Evolutionary conservation across 2,113 vertebrate genomes (phyloP), one percentile per base, ranked within the genome.

Genomic region (Bagarius yarrelli): DNA sequence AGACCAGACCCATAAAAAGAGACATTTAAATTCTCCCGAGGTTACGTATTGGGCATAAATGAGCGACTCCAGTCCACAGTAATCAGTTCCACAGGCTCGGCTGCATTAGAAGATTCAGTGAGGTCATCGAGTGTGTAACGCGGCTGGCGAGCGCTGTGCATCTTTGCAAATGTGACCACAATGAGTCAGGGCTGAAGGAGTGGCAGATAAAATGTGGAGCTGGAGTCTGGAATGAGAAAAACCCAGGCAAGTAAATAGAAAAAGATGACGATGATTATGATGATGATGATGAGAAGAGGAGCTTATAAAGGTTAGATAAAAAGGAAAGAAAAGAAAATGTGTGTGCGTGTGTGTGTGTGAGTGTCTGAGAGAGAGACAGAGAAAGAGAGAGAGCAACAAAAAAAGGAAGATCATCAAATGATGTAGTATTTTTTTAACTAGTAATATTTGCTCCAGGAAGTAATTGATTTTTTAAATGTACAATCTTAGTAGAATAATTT

Each of bases 341-440:
- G 76, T 76, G 76, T 53, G 60, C 52, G 78, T 70, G 61, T 69
- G 81, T 60, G 69, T 77, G 36, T 53, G 77, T 74, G 75, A 34
- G 36, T 40, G 55, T 57, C 63, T 55, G 80, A 64, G 80, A 76
- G 81, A 78, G 40, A n/a, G 85, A 80, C 72, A 86, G 80, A 64
- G 80, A 76, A 73, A 78, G 40, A n/a, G 85, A 80, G 76, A 78
- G 34, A 59, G 44, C 66, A 11, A 47, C 11, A 19, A n/a, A 56
- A 6, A 52, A 77, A 44, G 52, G 61, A 79, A 83, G 25, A 79
- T 76, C 71, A 30, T 52, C 36, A 73, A 61, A 55, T 69, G 81
- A 86, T 91, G 90, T 89, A 85, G 84, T 85, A 84, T 84, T 84
- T 83, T 83, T 82, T 87, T 80, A 85, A 8, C 44, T 47, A 47